Conservation (phyloP, 2,113 vertebrate genomes). For the Myxocyprinus asiaticus region DNA sequence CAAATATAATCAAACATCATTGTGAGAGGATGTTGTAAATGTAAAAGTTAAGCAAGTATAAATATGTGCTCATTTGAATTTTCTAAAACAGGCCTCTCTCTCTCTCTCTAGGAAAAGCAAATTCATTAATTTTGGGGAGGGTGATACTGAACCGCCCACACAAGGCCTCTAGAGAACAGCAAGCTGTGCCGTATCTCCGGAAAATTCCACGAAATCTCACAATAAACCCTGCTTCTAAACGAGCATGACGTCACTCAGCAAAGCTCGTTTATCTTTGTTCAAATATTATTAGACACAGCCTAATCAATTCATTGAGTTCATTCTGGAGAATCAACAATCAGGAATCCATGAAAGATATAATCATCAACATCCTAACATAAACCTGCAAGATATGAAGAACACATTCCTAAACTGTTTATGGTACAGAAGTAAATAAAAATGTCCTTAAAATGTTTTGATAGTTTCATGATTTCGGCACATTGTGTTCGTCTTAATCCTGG, state of each 20-base stretch:
- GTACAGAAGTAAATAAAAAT: too few relatives aligned
- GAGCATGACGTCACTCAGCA: not conserved
- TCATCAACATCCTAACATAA: not conserved
- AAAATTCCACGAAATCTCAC: slow-evolving; percentile 36
- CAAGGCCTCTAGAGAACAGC: not conserved
- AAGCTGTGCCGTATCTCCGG: not conserved
- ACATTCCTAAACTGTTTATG: too few relatives aligned
- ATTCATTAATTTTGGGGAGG: slow-evolving; percentile 12
- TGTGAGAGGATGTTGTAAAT: slow-evolving; percentile 1
- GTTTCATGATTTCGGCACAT: too few relatives aligned
- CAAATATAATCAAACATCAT: not conserved
- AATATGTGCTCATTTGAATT: not conserved
- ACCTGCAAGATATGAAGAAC: not conserved
- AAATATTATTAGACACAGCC: not conserved
- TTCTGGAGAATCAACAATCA: not conserved
- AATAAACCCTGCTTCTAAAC: slow-evolving; percentile 17
- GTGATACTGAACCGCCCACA: not conserved
- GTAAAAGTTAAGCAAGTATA: not conserved
- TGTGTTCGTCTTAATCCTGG: too few relatives aligned
- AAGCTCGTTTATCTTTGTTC: not conserved
- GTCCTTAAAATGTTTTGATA: too few relatives aligned
- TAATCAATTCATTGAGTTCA: not conserved
- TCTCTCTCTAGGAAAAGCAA: slow-evolving; percentile 15
- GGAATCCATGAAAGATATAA: not conserved
- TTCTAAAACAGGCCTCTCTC: not conserved